Conservation (phyloP, 2,113 vertebrate genomes). For the Asarcornis scutulata region DNA sequence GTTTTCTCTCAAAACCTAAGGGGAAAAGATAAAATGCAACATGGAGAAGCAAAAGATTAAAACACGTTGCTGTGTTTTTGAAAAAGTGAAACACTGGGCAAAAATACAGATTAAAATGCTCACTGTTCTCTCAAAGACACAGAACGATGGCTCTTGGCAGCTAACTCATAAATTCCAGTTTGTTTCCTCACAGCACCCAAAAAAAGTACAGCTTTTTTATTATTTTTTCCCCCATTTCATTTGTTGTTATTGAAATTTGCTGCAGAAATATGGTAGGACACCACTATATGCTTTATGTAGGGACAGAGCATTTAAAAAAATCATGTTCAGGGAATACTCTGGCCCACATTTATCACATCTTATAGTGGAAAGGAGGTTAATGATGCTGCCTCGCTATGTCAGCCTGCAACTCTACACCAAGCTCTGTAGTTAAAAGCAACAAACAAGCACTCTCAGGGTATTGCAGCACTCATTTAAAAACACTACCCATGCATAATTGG, state of each 20-base stretch:
- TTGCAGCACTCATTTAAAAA: neutral
- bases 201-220: neutral
- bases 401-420: neutral
- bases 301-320: neutral
- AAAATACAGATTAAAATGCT: neutral
- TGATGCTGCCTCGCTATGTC: neutral
- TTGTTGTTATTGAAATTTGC: neutral
- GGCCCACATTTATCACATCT: neutral
- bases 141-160: neutral
- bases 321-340: neutral
- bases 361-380: neutral
- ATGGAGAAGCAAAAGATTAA: neutral
- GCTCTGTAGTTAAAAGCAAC: neutral
- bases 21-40: neutral
- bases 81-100: neutral
- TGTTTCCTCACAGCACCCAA: neutral
- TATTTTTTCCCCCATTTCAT: neutral
- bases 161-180: neutral
- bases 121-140: neutral
- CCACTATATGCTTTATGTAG: neutral
- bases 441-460: neutral
- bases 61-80: neutral
- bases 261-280: neutral
- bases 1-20: neutral
- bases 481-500: neutral